Base-by-base conservation (phyloP, 1,140 invertebrate genomes). In the Acyrthosiphon pisum region DNA sequence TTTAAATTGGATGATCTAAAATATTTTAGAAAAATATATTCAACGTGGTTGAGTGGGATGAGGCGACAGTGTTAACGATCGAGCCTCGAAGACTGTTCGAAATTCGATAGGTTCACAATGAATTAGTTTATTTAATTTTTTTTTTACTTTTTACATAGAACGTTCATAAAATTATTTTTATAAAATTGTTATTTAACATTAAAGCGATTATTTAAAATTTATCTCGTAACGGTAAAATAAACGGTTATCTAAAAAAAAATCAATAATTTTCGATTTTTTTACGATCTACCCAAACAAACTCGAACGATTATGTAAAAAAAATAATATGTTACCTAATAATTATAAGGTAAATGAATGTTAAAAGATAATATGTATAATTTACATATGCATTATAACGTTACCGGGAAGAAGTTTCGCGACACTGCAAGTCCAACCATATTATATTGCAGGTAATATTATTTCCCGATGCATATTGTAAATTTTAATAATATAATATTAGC, bases 241-340 rank as follows among this genome's bases (percentile, higher is more conserved):
- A 81, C 37, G 6, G 14, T 37, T 81, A 84, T 84, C 44, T 84
- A 26, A 84, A 41, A 37, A 46, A 30, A 8, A 8, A 0, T 20
- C 37, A 46, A 86, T 46, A 18, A 46, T 86, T 86, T 86, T 46
- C 11, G 46, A 35, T 48, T 88, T 88, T 30, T 88, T 88, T 88
- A 88, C 46, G 86, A 50, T 48, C 6, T 7, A 87, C 26, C 6
- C 18, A 46, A 48, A 48, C 30, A 86, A 48, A 48, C 3, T 35
- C 18, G 44, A 22, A 88, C 14, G 2, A 35, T 88, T 88, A 88
- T n/a, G n/a, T 88, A 88, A 88, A 88, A 50, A 88, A 88, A 48
- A n/a, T n/a, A 87, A 88, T 14, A 87, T 88, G 46, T 88, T 88
- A 88, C 30, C 86, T 88, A 88, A 88, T 53, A 22, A 23, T 53